These are phyloP conservation scores for Anthoscopus minutus DNA, from an alignment of 2,113 vertebrate genomes.

Conservation along the genomic window DNA sequence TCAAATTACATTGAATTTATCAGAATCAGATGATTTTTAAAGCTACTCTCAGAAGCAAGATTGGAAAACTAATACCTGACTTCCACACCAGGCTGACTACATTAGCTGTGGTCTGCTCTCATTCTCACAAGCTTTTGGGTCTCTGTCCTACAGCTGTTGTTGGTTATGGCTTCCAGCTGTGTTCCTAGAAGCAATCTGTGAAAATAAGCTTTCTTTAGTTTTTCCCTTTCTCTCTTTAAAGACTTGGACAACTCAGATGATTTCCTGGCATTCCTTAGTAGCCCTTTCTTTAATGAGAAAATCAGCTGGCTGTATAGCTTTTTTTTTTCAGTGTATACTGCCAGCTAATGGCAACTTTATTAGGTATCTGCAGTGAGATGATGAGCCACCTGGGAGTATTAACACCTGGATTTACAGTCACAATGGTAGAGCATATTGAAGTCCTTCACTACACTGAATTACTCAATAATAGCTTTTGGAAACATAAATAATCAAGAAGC, in stretches of 20 bases:
- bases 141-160: neutral
- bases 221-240: conserved; percentile 30
- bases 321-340: conserved; percentile 60
- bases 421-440: conserved; percentile 65
- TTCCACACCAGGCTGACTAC: neutral
- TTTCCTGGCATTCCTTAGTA: conserved; percentile 53
- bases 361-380: conserved; percentile 71
- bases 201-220: neutral
- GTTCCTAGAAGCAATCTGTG: neutral
- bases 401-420: conserved; percentile 81
- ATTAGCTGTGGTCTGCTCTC: neutral
- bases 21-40: conserved; percentile 5
- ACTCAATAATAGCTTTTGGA: conserved; percentile 76
- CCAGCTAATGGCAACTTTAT: conserved; percentile 75
- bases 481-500: conserved; percentile 81
- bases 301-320: conserved; percentile 63
- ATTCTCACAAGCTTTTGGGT: neutral
- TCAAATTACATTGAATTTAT: neutral
- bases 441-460: conserved; percentile 74
- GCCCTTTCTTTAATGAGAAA: conserved; percentile 64
- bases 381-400: conserved; percentile 74
- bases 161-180: neutral
- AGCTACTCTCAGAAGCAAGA: neutral
- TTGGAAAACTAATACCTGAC: neutral
- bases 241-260: conserved; percentile 51